These are phyloP conservation scores for Stegana nigrithorax DNA, from an alignment of 2,888 invertebrate species.

Conservation along the genomic window DNA sequence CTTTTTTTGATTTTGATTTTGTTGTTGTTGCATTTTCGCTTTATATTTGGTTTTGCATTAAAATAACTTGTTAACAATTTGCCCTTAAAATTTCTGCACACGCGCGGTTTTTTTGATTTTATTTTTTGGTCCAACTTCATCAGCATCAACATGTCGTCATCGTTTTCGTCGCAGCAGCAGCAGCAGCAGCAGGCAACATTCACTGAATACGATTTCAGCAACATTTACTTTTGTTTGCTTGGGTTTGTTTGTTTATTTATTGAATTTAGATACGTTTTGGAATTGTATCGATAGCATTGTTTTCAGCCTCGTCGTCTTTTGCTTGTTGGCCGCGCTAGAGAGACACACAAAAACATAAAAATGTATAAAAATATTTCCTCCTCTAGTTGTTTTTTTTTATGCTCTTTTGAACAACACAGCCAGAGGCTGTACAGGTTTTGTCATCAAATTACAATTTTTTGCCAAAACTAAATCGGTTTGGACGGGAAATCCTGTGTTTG, in stretches of 20 bases:
- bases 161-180: not conserved
- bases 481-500: too few species aligned
- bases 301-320: slow-evolving; percentile 66
- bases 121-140: not conserved
- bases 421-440: too few species aligned
- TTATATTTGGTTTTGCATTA: not conserved
- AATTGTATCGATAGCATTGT: slow-evolving; percentile 58
- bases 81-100: not conserved
- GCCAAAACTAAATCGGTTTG: too few species aligned
- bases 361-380: too few species aligned
- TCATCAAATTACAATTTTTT: too few species aligned
- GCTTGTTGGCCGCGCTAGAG: slow-evolving; percentile 63
- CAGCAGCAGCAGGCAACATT: not conserved
- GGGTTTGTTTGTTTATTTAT: slow-evolving; percentile 1
- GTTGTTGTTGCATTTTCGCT: not conserved
- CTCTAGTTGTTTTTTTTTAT: too few species aligned
- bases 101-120: too few species aligned
- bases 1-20: not conserved
- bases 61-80: not conserved
- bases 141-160: not conserved
- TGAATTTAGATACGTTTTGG: slow-evolving; percentile 55
- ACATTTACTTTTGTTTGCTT: slow-evolving; percentile 23
- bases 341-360: not conserved
- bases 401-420: too few species aligned
- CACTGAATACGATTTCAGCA: too few species aligned